Conservation (phyloP, 2,888 invertebrate genomes). For the Protonemura montana region DNA sequence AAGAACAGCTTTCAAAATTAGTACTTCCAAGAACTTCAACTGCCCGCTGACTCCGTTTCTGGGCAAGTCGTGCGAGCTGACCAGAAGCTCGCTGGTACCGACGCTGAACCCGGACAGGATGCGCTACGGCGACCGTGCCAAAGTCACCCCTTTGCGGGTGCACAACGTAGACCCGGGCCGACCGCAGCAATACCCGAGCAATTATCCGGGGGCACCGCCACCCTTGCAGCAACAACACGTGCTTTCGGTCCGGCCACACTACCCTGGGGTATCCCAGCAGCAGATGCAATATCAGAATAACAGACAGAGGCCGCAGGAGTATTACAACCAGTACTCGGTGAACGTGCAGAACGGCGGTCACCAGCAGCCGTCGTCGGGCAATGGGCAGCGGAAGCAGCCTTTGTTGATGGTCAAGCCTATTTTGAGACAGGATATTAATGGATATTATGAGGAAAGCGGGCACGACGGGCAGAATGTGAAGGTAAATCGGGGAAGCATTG, state of each 20-base stretch:
- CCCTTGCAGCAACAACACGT: no score
- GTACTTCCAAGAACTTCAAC: neutral
- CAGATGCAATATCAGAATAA: neutral
- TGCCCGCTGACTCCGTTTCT: neutral
- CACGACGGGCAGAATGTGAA: conserved; percentile 8
- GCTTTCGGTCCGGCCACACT: no score
- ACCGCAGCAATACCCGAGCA: no score
- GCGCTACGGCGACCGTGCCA: neutral
- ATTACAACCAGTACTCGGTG: conserved; percentile 16
- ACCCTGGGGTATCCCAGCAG: neutral
- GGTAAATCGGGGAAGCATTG: no score
- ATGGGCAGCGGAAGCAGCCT: conserved; percentile 40
- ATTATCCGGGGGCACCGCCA: no score
- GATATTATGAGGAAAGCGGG: neutral
- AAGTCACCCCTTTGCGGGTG: neutral
- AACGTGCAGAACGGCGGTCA: neutral
- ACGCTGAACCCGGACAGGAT: neutral
- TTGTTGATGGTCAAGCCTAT: conserved; percentile 48
- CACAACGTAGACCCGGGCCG: neutral
- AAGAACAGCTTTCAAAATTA: neutral
- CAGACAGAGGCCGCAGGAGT: neutral
- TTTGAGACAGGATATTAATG: conserved; percentile 37
- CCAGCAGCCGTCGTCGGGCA: neutral
- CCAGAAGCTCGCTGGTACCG: neutral
- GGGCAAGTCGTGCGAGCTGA: neutral